Conservation (phyloP, 2,888 invertebrate genomes). For the Caenorhabditis sinica region DNA sequence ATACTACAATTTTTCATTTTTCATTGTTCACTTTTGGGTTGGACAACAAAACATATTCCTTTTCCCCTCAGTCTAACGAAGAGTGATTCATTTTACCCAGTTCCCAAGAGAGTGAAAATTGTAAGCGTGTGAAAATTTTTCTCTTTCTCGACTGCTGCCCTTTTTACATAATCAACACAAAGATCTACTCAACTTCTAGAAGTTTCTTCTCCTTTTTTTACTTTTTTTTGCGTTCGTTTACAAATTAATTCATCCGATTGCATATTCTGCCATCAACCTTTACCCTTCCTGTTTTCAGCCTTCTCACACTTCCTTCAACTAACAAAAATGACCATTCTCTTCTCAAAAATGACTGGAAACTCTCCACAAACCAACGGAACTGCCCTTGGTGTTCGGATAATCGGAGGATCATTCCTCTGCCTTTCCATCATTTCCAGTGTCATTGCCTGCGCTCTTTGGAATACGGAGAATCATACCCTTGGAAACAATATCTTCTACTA, state of each 20-base stretch:
- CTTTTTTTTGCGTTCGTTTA: conserved; percentile 3
- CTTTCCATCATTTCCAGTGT: conserved; percentile 66
- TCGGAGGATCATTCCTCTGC: conserved; percentile 66
- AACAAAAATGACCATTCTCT: conserved; percentile 56
- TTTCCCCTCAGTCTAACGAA: conserved; percentile 6
- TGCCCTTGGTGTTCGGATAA: conserved; percentile 64
- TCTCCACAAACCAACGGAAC: conserved; percentile 68
- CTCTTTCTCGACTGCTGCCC: conserved; percentile 9
- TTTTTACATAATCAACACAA: conserved; percentile 36
- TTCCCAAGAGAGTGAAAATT: conserved; percentile 25
- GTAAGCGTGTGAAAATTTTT: conserved; percentile 12
- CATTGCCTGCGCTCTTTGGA: conserved; percentile 67
- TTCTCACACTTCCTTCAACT: not conserved
- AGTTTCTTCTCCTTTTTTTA: conserved; percentile 7
- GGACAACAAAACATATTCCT: not conserved
- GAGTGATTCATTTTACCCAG: conserved; percentile 40
- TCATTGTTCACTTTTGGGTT: conserved; percentile 20
- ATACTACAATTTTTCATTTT: conserved; percentile 30
- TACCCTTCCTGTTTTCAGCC: not conserved
- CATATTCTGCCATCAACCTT: conserved; percentile 6
- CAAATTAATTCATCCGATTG: conserved; percentile 9
- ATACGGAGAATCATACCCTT: conserved; percentile 55
- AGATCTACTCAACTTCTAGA: conserved; percentile 40
- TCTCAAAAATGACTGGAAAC: conserved; percentile 64
- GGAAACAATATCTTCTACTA: conserved; percentile 62